phyloP scores from a whole-genome alignment of 1,140 invertebrate species.

The Philotrypesis tridentata region DNA sequence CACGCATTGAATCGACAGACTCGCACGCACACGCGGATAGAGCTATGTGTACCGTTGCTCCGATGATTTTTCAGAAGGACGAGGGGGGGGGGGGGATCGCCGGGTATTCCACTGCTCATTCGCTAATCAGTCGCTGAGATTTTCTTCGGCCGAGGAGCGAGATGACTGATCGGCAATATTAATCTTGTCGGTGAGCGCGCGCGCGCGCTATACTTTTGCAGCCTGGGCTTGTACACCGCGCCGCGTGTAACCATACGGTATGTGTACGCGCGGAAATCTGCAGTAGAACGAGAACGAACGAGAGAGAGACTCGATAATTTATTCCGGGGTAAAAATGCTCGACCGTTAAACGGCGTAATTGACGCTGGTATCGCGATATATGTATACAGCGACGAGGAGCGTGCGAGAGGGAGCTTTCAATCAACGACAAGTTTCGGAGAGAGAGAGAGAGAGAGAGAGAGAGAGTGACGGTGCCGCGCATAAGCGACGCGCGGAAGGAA shows the following conservation, averaged over 20 bases:
- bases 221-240: too few species aligned
- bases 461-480: background rate
- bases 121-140: background rate
- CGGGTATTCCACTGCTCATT: background rate
- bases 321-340: background rate
- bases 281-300: too few species aligned
- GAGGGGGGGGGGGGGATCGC: background rate
- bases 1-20: conserved; percentile 22
- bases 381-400: background rate
- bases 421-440: conserved; percentile 13
- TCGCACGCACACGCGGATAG: too few species aligned
- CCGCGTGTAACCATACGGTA: too few species aligned
- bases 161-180: background rate
- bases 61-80: background rate
- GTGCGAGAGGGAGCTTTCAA: conserved; percentile 12
- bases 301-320: background rate
- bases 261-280: background rate
- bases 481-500: background rate
- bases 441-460: too few species aligned
- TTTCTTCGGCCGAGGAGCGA: background rate
- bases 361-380: background rate
- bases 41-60: background rate
- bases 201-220: too few species aligned
- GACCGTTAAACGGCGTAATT: background rate
- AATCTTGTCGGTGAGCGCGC: too few species aligned